These are phyloP conservation scores for Leptopterna dolabrata DNA, from an alignment of 2,888 invertebrate genomes.

Conservation along the genomic window DNA sequence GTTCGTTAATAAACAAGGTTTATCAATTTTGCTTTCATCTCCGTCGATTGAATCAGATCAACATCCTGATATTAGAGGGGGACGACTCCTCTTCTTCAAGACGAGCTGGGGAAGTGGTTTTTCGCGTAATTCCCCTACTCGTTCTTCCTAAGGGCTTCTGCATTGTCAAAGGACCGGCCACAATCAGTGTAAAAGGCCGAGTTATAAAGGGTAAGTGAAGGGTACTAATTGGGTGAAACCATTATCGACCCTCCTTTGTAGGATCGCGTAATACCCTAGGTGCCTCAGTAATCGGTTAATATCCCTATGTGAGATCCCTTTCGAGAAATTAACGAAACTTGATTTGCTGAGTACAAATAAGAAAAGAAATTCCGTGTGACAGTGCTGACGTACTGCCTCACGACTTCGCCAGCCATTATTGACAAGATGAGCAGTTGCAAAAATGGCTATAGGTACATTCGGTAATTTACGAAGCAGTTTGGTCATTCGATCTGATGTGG, in stretches of 20 bases:
- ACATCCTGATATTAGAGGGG: not conserved
- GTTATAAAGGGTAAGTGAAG: not conserved
- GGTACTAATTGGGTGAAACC: constrained; percentile 30
- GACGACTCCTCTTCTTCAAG: not conserved
- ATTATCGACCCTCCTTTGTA: constrained; percentile 8
- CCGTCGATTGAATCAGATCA: constrained; percentile 41
- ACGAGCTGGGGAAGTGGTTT: not conserved
- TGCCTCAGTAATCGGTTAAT: not conserved
- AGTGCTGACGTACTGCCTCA: too few relatives aligned
- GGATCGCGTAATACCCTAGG: not conserved
- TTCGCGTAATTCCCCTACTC: not conserved
- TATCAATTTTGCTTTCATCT: constrained; percentile 45
- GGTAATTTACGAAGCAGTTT: too few relatives aligned
- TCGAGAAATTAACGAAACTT: not conserved
- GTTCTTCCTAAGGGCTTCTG: not conserved
- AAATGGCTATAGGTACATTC: too few relatives aligned
- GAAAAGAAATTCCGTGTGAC: too few relatives aligned
- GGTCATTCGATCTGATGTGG: too few relatives aligned
- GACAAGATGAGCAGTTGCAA: too few relatives aligned
- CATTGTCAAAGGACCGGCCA: not conserved
- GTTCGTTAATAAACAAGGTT: constrained; percentile 39
- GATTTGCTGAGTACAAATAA: not conserved
- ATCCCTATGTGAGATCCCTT: not conserved
- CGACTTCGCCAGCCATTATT: too few relatives aligned
- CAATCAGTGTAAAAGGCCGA: constrained; percentile 34